Base-by-base conservation (phyloP, 2,797 vertebrate species). In the Lutjanus argentimaculatus region DNA sequence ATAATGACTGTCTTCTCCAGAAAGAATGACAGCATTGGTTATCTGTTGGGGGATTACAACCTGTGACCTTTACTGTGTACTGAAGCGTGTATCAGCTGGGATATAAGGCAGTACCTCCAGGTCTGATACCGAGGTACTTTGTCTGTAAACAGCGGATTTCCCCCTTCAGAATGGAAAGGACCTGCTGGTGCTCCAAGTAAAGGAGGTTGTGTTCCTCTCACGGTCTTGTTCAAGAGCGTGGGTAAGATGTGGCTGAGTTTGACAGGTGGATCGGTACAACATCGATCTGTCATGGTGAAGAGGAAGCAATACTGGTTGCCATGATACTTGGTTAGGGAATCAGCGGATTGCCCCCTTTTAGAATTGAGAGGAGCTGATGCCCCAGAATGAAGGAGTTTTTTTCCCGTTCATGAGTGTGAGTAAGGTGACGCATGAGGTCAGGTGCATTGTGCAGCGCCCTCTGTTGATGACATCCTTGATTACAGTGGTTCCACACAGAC, bases 1-100 rank as follows among this genome's bases (percentile, higher is more conserved):
- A 66, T 72, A 84, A 77, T 75, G 57, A 72, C 52, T 10, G 30
- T 57, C 66, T 58, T 71, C 57, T 36, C 10, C 7, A 51, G 17
- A 17, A 64, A 8, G 45, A 58, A 55, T 56, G 22, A 63, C 46
- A 43, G 25, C 14, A 13, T 52, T 40, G 55, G 40, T 73, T 58
- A 8, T 22, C 56, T 62, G 48, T 48, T 19, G 19, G 59, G 6
- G 5, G 58, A 67, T 62, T 68, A 30, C 17, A 48, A 36, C 22
- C 19, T 10, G 14, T 74, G 22, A 83, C 67, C 59, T 36, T 43
- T 17, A 6, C 13, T 2, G 21, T 2, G 0, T 19, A 22, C 12
- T 59, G 46, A 8, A 17, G 7, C 48, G 40, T 73, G 63, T 51
- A 46, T 55, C 9, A 4, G 19, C 61, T 51, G 46, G 9, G 14